Percentiles rank a stretch among this genome's conserved stretches.
phyloP scores from a whole-genome alignment of 2,888 invertebrate species.

The Syrista parreyssii region DNA sequence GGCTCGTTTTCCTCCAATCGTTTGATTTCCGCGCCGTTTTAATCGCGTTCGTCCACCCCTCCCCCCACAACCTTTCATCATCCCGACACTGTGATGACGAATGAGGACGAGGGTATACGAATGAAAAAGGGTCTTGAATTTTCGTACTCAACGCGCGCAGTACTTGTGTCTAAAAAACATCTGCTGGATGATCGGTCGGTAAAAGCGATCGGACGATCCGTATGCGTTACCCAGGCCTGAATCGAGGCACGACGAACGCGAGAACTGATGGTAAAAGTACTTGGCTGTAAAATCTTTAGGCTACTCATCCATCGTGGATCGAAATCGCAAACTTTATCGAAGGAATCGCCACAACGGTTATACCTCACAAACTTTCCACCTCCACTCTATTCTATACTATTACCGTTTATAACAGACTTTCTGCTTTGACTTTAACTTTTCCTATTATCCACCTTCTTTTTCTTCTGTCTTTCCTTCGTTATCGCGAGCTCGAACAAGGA shows the following conservation, averaged over 20 bases:
- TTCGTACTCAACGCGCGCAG: background rate
- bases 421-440: background rate
- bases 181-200: background rate
- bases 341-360: background rate
- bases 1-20: slow-evolving; percentile 13
- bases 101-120: background rate
- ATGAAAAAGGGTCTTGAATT: background rate
- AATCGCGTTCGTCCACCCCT: background rate
- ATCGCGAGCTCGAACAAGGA: slow-evolving; percentile 17
- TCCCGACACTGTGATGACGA: background rate
- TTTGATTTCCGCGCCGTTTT: background rate
- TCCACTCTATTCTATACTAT: slow-evolving; percentile 2
- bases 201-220: background rate
- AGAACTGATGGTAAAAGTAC: background rate
- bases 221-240: background rate
- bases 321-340: background rate
- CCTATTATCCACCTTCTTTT: background rate
- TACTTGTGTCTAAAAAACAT: background rate
- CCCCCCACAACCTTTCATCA: background rate
- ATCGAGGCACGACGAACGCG: background rate
- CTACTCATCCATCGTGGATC: background rate
- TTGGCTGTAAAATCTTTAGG: background rate
- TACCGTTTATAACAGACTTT: slow-evolving; percentile 13
- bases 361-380: background rate
- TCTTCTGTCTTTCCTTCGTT: background rate